phyloP scores from a whole-genome alignment of 2,888 invertebrate species.

The Cordilura impudica region DNA sequence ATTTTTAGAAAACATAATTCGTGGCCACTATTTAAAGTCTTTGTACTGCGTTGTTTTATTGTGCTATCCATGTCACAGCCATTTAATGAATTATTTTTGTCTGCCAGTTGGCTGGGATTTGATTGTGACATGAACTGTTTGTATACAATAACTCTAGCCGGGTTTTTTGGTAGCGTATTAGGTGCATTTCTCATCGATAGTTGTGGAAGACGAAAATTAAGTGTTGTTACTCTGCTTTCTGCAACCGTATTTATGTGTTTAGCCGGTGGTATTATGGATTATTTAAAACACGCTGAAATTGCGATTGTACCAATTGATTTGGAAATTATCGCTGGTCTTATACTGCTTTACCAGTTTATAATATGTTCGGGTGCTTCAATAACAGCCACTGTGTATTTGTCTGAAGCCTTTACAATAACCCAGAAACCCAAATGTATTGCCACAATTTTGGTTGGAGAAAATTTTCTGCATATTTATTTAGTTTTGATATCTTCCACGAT shows the following conservation, averaged over 20 bases:
- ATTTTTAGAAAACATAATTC: slow-evolving; percentile 37
- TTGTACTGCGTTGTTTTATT: slow-evolving; percentile 70
- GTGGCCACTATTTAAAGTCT: slow-evolving; percentile 69
- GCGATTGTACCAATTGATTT: slow-evolving; percentile 67
- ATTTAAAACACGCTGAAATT: slow-evolving; percentile 65
- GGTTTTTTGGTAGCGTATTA: slow-evolving; percentile 70
- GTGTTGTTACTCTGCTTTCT: slow-evolving; percentile 69
- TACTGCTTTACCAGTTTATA: slow-evolving; percentile 72
- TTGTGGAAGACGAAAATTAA: slow-evolving; percentile 70
- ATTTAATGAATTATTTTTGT: slow-evolving; percentile 72
- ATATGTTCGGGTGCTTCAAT: slow-evolving; percentile 71
- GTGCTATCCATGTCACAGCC: slow-evolving; percentile 71
- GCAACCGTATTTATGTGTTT: slow-evolving; percentile 71
- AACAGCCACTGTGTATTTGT: slow-evolving; percentile 71
- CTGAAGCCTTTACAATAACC: slow-evolving; percentile 72
- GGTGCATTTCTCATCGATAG: slow-evolving; percentile 72
- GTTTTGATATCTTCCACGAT: slow-evolving; percentile 66
- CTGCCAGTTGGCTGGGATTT: slow-evolving; percentile 70
- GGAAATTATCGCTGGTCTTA: slow-evolving; percentile 68
- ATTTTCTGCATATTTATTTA: slow-evolving; percentile 70
- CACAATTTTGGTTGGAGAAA: slow-evolving; percentile 69
- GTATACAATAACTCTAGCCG: slow-evolving; percentile 70
- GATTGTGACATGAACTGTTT: slow-evolving; percentile 71
- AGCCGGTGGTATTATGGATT: slow-evolving; percentile 71
- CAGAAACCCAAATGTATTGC: slow-evolving; percentile 71